Evolutionary conservation across 2,797 vertebrate species (phyloP).

Genomic region (Enteromius argenteus): DNA sequence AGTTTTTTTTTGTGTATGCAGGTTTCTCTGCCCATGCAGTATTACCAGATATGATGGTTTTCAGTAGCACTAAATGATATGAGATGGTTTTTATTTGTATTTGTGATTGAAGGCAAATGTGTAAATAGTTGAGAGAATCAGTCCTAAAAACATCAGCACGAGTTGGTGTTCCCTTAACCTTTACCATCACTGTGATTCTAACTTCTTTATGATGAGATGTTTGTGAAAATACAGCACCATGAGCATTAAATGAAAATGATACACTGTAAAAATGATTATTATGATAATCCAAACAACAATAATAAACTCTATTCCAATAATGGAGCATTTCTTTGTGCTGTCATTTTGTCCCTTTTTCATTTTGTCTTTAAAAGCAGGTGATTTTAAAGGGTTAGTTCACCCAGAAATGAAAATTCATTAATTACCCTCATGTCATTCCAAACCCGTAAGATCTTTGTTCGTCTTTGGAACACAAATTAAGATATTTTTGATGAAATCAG

Average conservation of each 20-base stretch:
- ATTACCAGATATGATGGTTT: slow-evolving; percentile 26
- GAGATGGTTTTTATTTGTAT: slow-evolving; percentile 59
- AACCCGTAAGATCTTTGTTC: too few relatives aligned
- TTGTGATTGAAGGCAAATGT: slow-evolving; percentile 33
- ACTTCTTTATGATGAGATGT: slow-evolving; percentile 74
- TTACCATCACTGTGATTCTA: slow-evolving; percentile 84
- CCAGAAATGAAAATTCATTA: too few relatives aligned
- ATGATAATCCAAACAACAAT: slow-evolving; percentile 77
- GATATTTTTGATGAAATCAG: too few relatives aligned
- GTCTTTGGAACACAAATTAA: too few relatives aligned
- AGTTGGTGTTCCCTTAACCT: slow-evolving; percentile 73
- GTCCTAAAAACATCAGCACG: slow-evolving; percentile 62
- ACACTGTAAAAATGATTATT: slow-evolving; percentile 78
- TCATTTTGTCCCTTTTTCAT: neutral
- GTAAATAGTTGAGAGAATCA: slow-evolving; percentile 27
- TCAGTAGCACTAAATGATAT: slow-evolving; percentile 43
- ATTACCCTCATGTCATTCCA: too few relatives aligned
- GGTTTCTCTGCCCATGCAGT: slow-evolving; percentile 48
- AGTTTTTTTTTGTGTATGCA: slow-evolving; percentile 49
- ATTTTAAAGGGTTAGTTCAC: neutral
- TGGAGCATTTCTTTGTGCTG: slow-evolving; percentile 70
- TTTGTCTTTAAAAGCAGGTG: neutral
- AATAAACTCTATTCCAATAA: slow-evolving; percentile 85
- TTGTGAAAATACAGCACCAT: slow-evolving; percentile 79
- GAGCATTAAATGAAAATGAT: slow-evolving; percentile 77